These are phyloP conservation scores for Pseudorectes ferrugineus DNA, from an alignment of 2,113 vertebrate species.

Conservation along the genomic window DNA sequence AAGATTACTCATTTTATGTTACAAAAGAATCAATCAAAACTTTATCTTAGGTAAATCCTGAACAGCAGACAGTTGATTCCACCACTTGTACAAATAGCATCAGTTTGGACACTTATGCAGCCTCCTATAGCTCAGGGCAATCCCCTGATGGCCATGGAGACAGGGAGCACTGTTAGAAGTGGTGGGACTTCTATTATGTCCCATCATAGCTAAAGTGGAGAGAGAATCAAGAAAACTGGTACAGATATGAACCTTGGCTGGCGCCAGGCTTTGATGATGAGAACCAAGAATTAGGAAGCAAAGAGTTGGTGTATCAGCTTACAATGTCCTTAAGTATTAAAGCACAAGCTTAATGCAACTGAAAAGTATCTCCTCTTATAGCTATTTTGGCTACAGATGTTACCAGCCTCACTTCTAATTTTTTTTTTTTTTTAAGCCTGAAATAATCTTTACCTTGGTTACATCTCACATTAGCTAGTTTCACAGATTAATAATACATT, in stretches of 20 bases:
- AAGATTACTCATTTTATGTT: neutral
- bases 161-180: neutral
- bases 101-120: neutral
- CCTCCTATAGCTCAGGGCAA: neutral
- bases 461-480: neutral
- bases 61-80: neutral
- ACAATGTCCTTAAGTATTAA: neutral
- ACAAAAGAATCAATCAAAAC: neutral
- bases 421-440: neutral
- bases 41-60: neutral
- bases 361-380: neutral
- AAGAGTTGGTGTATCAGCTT: neutral
- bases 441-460: neutral
- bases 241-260: neutral
- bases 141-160: neutral
- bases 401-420: neutral
- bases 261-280: neutral
- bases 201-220: neutral
- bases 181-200: neutral
- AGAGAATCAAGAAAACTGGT: neutral
- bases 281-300: neutral
- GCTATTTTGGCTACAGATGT: neutral
- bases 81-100: neutral
- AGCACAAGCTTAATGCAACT: neutral
- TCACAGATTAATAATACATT: neutral